phyloP scores from a whole-genome alignment of 2,113 vertebrate genomes.

The Labrus mixtus region DNA sequence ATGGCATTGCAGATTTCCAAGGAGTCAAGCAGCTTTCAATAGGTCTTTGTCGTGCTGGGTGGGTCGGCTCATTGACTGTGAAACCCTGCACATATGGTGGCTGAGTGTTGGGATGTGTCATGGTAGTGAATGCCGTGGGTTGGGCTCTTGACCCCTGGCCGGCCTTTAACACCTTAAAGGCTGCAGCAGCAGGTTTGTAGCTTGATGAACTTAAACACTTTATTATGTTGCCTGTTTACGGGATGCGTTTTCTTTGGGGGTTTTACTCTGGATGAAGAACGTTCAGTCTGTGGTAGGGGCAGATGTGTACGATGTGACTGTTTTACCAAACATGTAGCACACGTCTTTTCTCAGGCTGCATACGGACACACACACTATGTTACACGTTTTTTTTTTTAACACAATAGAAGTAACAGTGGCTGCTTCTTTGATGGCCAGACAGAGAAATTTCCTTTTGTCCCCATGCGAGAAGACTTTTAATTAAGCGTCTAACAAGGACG shows the following conservation, averaged over 20 bases:
- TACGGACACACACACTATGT: conserved; percentile 23
- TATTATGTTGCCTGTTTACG: conserved; percentile 66
- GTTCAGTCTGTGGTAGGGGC: conserved; percentile 36
- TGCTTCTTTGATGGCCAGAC: conserved; percentile 69
- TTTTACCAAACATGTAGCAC: conserved; percentile 49
- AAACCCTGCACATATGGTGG: conserved; percentile 83
- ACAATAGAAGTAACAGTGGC: conserved; percentile 16
- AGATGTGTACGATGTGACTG: conserved; percentile 66
- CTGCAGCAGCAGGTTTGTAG: conserved; percentile 59
- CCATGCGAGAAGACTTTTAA: conserved; percentile 73
- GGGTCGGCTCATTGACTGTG: conserved; percentile 78
- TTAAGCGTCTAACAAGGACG: conserved; percentile 71
- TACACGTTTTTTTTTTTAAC: conserved; percentile 23
- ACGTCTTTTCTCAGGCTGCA: conserved; percentile 19
- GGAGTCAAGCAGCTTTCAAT: conserved; percentile 77
- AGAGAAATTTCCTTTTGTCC: conserved; percentile 67
- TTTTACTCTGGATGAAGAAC: conserved; percentile 44
- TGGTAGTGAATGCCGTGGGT: conserved; percentile 78
- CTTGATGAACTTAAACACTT: conserved; percentile 85
- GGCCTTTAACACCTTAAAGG: conserved; percentile 77
- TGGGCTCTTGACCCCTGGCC: conserved; percentile 74
- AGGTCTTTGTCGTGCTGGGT: conserved; percentile 80
- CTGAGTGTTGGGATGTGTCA: conserved; percentile 75
- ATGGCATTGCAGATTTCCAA: conserved; percentile 78
- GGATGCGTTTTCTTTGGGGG: conserved; percentile 50